Evolutionary conservation across 2,797 vertebrate genomes (phyloP).

Genomic region (Garrulus glandarius): DNA sequence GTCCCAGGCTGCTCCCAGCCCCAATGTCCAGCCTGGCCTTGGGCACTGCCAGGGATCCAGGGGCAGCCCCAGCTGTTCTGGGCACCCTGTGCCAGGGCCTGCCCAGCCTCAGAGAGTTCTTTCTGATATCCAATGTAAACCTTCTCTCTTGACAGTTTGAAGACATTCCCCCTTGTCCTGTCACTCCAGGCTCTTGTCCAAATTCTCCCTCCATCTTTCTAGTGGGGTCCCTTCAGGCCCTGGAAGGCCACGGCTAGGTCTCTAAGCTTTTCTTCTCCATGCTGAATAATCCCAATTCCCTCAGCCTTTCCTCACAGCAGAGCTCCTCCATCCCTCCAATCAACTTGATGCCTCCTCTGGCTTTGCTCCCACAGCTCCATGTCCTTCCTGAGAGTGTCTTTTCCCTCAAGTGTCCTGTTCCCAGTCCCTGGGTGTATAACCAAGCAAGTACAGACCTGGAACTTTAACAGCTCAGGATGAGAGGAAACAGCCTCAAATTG

Average conservation of each 20-base stretch:
- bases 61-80: background rate
- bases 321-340: background rate
- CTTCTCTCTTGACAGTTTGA: background rate
- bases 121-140: background rate
- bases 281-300: background rate
- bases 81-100: background rate
- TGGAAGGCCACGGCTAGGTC: background rate
- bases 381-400: background rate
- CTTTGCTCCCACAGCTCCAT: background rate
- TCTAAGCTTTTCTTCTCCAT: background rate
- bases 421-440: fast-evolving
- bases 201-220: background rate
- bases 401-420: background rate
- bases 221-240: background rate
- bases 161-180: background rate
- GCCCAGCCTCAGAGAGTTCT: background rate
- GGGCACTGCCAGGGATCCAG: background rate
- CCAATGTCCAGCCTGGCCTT: fast-evolving
- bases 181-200: background rate
- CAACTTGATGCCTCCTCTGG: background rate
- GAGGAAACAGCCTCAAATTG: background rate
- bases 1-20: fast-evolving
- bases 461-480: fast-evolving
- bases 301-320: background rate
- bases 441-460: fast-evolving